Base-by-base conservation (phyloP, 2,797 vertebrate genomes). In the Bryconaethiops microstoma region DNA sequence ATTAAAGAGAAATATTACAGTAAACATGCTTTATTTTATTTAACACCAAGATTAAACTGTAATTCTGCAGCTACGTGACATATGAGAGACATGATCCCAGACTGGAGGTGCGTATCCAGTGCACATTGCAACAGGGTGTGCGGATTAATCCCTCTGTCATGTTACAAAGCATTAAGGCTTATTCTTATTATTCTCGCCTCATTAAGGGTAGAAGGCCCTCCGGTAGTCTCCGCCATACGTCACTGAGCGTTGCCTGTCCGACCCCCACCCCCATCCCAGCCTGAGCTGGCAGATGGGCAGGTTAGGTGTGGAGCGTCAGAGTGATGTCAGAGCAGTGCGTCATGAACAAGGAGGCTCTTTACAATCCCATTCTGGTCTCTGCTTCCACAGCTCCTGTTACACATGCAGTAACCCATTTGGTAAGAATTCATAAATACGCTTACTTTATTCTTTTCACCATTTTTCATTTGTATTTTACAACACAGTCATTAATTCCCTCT, bases 321-420 rank as follows among this genome's bases (percentile, higher is more conserved):
- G 76, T 93, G 93, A 94, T 92, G 92, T 94, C 92, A 93, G 91
- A 86, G 90, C 83, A 89, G 80, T 93, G 89, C 92, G 92, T 95
- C 93, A 94, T 86, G 88, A 88, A 90, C 91, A 91, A 76, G 86
- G 82, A 82, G 84, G 83, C 82, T 85, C 73, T 86, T 90, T 89
- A 83, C 83, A 87, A 87, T 90, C 91, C 81, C 86, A 87, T 89
- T 87, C 88, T 87, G n/a, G 89, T 84, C 86, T 88, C 82, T 86
- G 80, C 88, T 84, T 83, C 59, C 81, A 79, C 68, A 17, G 78
- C 84, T 82, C 19, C 91, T 91, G 87, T 9, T 21, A 19, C 40
- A 62, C n/a, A n/a, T 16, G n/a, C 35, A 67, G 16, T 6, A 2
- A 6, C 17, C 19, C 17, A n/a, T 12, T 21, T 4, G 60, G 1